Percentiles rank a stretch among this genome's conserved stretches.
These are phyloP conservation scores for Pristionchus entomophagus DNA, from an alignment of 2,888 invertebrate species.

Conservation along the genomic window DNA sequence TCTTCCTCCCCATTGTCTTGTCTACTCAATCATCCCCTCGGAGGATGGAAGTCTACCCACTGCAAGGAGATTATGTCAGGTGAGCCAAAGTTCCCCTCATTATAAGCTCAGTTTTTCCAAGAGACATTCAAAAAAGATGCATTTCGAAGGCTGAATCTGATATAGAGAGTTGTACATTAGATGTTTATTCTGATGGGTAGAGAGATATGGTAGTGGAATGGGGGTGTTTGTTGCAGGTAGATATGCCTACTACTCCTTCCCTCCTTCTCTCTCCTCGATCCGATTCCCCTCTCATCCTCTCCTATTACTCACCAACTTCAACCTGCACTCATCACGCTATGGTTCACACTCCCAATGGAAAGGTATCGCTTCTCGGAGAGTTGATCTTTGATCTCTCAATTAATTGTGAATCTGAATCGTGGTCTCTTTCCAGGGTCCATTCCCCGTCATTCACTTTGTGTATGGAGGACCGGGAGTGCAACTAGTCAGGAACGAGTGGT, in stretches of 20 bases:
- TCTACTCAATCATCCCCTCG: conserved; percentile 35
- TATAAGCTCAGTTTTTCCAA: no score
- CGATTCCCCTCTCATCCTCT: background rate
- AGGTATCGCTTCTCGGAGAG: background rate
- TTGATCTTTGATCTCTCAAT: background rate
- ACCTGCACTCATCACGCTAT: conserved; percentile 28
- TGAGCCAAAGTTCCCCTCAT: no score
- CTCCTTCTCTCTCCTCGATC: conserved; percentile 15
- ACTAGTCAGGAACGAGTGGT: conserved; percentile 87
- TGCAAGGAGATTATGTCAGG: conserved; percentile 16
- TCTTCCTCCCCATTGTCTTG: conserved; percentile 35
- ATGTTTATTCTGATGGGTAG: no score
- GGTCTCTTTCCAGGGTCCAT: conserved; percentile 75
- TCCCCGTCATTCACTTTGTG: conserved; percentile 95
- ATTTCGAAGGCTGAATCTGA: background rate
- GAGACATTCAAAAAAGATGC: background rate
- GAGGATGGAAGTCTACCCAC: conserved; percentile 13
- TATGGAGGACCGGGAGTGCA: conserved; percentile 99
- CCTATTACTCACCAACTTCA: background rate
- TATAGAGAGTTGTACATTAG: no score
- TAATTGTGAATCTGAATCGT: no score
- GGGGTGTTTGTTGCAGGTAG: conserved; percentile 3
- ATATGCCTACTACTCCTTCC: background rate
- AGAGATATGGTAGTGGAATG: no score
- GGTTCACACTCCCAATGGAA: conserved; percentile 31